Evolutionary conservation across 1,140 invertebrate species (phyloP).

Genomic region (Tetramorium simillimum): DNA sequence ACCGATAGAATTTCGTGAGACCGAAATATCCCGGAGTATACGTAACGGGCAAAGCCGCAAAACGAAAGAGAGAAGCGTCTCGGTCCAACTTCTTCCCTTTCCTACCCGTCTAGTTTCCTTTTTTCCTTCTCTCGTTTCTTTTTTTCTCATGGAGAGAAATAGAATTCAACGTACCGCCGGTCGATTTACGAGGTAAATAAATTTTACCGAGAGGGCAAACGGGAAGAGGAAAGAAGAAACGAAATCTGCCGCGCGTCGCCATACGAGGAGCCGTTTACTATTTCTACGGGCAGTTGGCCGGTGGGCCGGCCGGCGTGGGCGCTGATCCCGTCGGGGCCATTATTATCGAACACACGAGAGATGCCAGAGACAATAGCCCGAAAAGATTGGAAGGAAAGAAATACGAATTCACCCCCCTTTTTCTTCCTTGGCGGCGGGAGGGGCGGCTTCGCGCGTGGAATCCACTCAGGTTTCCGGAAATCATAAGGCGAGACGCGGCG

Average conservation of each 20-base stretch:
- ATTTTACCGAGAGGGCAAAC: conserved; percentile 44
- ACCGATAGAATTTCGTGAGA: neutral
- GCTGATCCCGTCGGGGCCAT: conserved; percentile 60
- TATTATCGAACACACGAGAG: conserved; percentile 68
- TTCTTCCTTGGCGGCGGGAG: neutral
- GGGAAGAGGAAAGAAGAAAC: conserved; percentile 37
- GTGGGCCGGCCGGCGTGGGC: neutral
- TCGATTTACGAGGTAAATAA: conserved; percentile 74
- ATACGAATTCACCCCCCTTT: neutral
- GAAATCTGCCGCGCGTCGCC: conserved; percentile 28
- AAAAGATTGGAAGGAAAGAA: conserved; percentile 65
- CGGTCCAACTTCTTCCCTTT: conserved; percentile 12
- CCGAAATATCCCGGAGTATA: conserved; percentile 9
- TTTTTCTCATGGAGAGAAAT: conserved; percentile 15
- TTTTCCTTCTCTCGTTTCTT: neutral
- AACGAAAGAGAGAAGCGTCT: conserved; percentile 34
- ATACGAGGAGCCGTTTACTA: conserved; percentile 24
- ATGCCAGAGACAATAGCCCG: conserved; percentile 58
- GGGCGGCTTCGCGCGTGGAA: neutral
- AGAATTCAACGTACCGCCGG: conserved; percentile 57
- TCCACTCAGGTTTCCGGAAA: conserved; percentile 7
- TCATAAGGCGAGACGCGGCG: conserved; percentile 19
- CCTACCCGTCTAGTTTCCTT: neutral
- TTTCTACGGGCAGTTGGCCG: conserved; percentile 48
- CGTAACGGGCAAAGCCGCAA: conserved; percentile 1